These are phyloP conservation scores for Portevinia maculata DNA, from an alignment of 2,888 invertebrate genomes.

Conservation along the genomic window DNA sequence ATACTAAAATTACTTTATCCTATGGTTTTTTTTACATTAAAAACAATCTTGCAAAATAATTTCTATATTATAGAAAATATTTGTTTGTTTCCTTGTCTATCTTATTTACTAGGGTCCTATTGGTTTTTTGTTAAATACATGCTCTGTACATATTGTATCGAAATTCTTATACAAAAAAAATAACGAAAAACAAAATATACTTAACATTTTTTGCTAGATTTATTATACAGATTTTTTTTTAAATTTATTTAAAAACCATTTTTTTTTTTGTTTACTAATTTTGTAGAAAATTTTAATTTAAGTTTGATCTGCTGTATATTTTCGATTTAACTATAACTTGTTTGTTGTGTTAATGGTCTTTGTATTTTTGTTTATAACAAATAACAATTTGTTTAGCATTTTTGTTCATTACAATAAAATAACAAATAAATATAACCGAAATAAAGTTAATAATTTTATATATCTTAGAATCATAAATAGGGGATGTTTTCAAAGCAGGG, in stretches of 20 bases:
- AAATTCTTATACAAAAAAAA: constrained; percentile 23
- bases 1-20: constrained; percentile 53
- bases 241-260: constrained; percentile 8
- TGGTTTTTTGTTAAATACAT: constrained; percentile 24
- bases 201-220: constrained; percentile 28
- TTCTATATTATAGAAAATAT: constrained; percentile 70
- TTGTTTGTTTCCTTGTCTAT: constrained; percentile 45
- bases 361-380: constrained; percentile 1
- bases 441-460: background rate
- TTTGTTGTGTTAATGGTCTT: constrained; percentile 10
- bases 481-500: background rate
- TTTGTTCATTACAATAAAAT: constrained; percentile 5
- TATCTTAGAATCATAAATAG: background rate
- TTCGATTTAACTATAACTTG: constrained; percentile 14
- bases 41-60: constrained; percentile 57
- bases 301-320: background rate
- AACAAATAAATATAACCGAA: constrained; percentile 21
- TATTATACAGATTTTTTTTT: constrained; percentile 28
- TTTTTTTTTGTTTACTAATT: background rate
- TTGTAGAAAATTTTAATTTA: constrained; percentile 12
- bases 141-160: constrained; percentile 41
- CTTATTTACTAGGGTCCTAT: constrained; percentile 42
- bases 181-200: background rate
- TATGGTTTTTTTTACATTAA: constrained; percentile 51
- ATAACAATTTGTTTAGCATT: constrained; percentile 9